Evolutionary conservation across 2,888 invertebrate genomes (phyloP), one percentile per base, ranked within the genome.

Genomic region (Xestoiulus laeticollis): DNA sequence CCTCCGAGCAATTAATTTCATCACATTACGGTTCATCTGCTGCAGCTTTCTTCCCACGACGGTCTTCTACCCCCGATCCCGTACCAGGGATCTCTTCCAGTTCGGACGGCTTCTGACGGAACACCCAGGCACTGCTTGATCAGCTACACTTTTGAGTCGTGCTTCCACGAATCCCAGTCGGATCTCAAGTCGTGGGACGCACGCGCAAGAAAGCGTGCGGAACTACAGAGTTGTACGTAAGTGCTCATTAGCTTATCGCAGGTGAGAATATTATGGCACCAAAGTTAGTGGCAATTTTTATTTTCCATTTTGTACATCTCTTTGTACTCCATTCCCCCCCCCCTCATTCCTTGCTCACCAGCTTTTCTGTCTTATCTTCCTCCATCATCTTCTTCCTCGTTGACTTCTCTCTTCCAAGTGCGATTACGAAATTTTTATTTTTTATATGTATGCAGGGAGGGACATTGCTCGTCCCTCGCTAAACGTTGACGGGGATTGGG

Each of bases 321-420:
- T n/a, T 22, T 68, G 22, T 26, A 68, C n/a, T 26, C 68, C 68
- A 4, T 38, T 38, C 38, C 38, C 38, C 38, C 8, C 38, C 6
- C 38, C n/a, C n/a, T n/a, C n/a, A n/a, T n/a, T 59, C 59, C 59
- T n/a, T n/a, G 68, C 26, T 26, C 68, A 22, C 12, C 68, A 6
- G 22, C 26, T 26, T 68, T 48, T 12, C 3, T 59, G 59, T 68
- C 22, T 68, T 68, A 26, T 68, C 68, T 68, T 26, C 68, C 68
- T 68, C 10, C 68, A 68, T 68, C 68, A 26, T 26, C 68, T 59
- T 48, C 48, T 59, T 68, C 68, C 68, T 68, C 68, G 8, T 68
- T 68, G 68, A 68, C 68, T 68, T 68, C 68, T 68, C n/a, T n/a
- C 68, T 68, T 68, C 68, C 68, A 68, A 68, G 68, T 68, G 68